Evolutionary conservation across 2,797 vertebrate genomes (phyloP).

Genomic region (Melanotaenia parkinsoni): DNA sequence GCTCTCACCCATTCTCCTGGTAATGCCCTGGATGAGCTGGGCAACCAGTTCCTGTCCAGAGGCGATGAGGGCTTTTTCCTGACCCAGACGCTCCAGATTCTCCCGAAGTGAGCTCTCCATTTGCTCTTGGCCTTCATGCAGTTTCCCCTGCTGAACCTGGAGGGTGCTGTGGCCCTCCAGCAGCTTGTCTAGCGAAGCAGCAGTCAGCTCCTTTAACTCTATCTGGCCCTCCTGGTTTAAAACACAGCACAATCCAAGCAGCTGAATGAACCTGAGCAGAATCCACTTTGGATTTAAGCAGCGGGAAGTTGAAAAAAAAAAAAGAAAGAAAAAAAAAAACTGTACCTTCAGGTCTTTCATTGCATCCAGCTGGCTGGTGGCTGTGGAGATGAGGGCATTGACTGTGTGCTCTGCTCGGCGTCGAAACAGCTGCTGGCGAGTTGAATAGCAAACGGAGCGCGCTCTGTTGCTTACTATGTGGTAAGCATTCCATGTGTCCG

Average conservation of each 20-base stretch:
- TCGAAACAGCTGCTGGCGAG: conserved; percentile 86
- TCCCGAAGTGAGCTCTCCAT: conserved; percentile 75
- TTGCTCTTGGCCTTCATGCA: conserved; percentile 76
- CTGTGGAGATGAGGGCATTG: conserved; percentile 85
- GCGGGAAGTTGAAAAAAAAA: no score
- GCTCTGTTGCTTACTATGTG: conserved; percentile 89
- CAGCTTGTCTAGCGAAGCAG: conserved; percentile 84
- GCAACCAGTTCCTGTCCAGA: conserved; percentile 81
- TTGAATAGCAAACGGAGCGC: conserved; percentile 85
- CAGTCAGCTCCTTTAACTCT: conserved; percentile 83
- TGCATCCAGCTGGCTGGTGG: conserved; percentile 83
- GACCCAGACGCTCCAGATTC: conserved; percentile 77
- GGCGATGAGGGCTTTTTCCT: conserved; percentile 84
- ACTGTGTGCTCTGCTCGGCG: conserved; percentile 84
- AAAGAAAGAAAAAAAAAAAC: no score
- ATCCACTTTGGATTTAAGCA: not conserved
- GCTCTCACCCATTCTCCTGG: conserved; percentile 78
- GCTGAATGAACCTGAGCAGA: not conserved
- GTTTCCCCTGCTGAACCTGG: conserved; percentile 75
- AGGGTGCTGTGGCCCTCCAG: conserved; percentile 80
- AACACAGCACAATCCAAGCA: not conserved
- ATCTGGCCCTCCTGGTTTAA: conserved; percentile 81
- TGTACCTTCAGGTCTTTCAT: conserved; percentile 86
- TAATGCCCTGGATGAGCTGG: conserved; percentile 81
- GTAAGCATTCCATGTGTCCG: conserved; percentile 88